Evolutionary conservation across 2,797 vertebrate species (phyloP).

Genomic region (Cossypha caffra): DNA sequence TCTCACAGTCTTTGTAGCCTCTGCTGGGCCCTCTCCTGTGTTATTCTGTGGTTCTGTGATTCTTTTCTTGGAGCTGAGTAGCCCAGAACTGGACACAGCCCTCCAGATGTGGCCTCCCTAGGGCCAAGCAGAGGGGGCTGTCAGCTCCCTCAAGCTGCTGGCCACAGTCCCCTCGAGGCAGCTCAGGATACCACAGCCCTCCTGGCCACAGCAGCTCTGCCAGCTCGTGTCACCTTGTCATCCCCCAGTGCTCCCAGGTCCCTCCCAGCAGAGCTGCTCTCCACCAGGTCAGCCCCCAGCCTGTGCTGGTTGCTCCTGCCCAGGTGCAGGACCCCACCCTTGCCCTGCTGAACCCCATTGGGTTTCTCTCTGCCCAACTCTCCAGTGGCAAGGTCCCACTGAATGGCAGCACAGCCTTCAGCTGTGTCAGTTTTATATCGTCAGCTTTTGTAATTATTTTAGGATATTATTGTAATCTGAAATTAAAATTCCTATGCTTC

Average conservation of each 20-base stretch:
- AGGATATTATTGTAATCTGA: not conserved
- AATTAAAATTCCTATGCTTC: not conserved
- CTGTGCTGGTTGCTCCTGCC: not conserved
- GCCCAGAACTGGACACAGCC: not conserved
- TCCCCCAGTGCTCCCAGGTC: not conserved
- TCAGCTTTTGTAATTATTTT: not conserved
- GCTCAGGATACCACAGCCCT: not conserved
- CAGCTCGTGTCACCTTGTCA: not conserved
- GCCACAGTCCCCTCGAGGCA: fast-evolving
- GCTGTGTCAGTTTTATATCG: not conserved
- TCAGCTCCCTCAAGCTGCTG: not conserved
- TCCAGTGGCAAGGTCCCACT: not conserved
- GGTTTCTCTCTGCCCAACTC: not conserved
- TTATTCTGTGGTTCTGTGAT: too few relatives aligned
- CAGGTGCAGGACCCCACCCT: not conserved
- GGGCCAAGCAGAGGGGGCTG: not conserved
- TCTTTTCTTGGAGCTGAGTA: not conserved
- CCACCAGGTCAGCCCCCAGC: not conserved
- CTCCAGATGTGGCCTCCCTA: not conserved
- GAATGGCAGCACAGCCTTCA: not conserved
- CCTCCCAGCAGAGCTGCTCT: not conserved
- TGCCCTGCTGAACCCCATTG: not conserved
- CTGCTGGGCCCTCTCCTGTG: not conserved
- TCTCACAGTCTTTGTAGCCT: fast-evolving
- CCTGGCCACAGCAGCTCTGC: not conserved